phyloP scores from a whole-genome alignment of 2,797 vertebrate species.

The Helostoma temminkii region DNA sequence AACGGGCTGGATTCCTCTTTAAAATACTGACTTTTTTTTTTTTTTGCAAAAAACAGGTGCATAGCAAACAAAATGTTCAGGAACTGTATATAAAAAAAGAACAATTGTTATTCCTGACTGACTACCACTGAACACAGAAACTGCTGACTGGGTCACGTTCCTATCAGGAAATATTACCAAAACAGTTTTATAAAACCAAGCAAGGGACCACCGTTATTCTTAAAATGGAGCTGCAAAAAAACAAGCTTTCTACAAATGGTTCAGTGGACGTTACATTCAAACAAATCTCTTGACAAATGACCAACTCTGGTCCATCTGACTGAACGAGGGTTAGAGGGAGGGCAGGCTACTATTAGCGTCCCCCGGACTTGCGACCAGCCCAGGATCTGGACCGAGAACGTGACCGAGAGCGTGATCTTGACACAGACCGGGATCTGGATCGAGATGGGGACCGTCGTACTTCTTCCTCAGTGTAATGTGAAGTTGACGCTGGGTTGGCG shows the following conservation, averaged over 20 bases:
- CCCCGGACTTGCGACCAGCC: conserved; percentile 79
- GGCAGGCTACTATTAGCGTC: conserved; percentile 54
- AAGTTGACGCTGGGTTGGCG: conserved; percentile 86
- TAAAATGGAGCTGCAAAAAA: conserved; percentile 54
- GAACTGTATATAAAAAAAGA: conserved; percentile 48
- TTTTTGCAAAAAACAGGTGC: conserved; percentile 44
- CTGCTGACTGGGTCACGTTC: conserved; percentile 17
- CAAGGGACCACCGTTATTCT: conserved; percentile 44
- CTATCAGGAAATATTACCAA: conserved; percentile 40
- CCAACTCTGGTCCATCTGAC: conserved; percentile 26
- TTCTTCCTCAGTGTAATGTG: conserved; percentile 86
- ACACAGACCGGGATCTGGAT: conserved; percentile 91
- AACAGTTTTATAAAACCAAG: conserved; percentile 50
- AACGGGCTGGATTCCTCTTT: conserved; percentile 27
- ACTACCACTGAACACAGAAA: conserved; percentile 49
- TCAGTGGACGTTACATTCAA: conserved; percentile 69
- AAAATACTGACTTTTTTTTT: conserved; percentile 61
- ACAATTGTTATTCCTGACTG: conserved; percentile 16
- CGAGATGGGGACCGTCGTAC: conserved; percentile 80
- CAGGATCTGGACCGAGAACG: conserved; percentile 80
- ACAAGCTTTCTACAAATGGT: conserved; percentile 60
- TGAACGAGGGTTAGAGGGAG: background rate
- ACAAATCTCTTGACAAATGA: conserved; percentile 44
- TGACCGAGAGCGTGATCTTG: conserved; percentile 89
- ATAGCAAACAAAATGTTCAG: conserved; percentile 49